Conservation (phyloP, 2,113 vertebrate genomes). For the Sphyrna mokarran region DNA sequence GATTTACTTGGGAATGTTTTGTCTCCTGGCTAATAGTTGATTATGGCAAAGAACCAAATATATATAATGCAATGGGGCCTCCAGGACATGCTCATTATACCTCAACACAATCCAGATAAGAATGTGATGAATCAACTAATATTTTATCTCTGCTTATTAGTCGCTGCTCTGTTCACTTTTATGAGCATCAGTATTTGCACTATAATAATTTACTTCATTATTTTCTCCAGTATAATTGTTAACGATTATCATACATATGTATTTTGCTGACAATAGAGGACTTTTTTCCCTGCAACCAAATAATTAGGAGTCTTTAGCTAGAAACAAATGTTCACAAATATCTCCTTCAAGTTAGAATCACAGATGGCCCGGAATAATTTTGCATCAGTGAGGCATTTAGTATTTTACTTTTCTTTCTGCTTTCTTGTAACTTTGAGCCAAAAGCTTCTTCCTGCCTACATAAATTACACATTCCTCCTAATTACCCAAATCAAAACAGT, state of each 20-base stretch:
- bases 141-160: background rate
- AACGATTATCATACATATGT: background rate
- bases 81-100: background rate
- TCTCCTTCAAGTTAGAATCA: background rate
- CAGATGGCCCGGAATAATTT: background rate
- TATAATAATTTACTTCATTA: background rate
- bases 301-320: slow-evolving; percentile 1
- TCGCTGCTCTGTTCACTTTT: background rate
- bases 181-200: background rate
- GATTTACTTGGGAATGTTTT: background rate
- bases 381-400: background rate
- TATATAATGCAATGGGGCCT: background rate
- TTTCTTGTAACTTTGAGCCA: background rate
- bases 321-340: slow-evolving; percentile 3
- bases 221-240: background rate
- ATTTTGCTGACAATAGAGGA: background rate
- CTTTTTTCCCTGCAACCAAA: background rate
- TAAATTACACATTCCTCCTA: background rate
- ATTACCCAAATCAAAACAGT: slow-evolving; percentile 33
- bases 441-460: background rate
- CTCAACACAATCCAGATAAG: background rate
- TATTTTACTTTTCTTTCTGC: background rate
- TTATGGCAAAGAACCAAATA: background rate
- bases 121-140: background rate
- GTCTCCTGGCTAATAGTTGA: background rate